Base-by-base conservation (phyloP, 1,140 invertebrate species). In the Temnothorax longispinosus region DNA sequence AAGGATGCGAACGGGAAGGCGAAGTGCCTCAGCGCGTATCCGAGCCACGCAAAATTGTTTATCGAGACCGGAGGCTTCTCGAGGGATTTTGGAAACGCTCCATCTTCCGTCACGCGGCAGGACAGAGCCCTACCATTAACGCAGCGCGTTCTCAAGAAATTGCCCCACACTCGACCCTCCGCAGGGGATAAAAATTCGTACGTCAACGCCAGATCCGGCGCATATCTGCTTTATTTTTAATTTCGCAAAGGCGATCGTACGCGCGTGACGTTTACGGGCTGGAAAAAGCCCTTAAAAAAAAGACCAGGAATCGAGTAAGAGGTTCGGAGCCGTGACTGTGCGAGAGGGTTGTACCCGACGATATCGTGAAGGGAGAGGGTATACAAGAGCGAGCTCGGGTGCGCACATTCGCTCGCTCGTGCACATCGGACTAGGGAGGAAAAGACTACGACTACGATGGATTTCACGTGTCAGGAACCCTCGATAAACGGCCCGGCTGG, bases 21-120 rank as follows among this genome's bases (percentile, higher is more conserved):
- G 15, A 41, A 64, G 72, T 64, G 77, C 52, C 58, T 15, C 60
- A 62, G 38, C 67, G 41, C 7, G 35, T 35, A 47, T 75, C 65
- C 35, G 13, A 62, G 52, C 80, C 50, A 47, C 21, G 77, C 32
- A 72, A 91, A 92, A 92, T 92, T 92, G 85, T 92, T 92, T 92
- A 92, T 91, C 78, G 77, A 54, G 4, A 56, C 5, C 50, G 4
- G 47, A 47, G 27, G 85, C 21, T 77, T 54, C 86, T 65, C 80
- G 58, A 62, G 87, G 81, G 89, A 91, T 91, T 87, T 89, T 76
- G 69, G 58, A 88, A 91, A 86, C 81, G 77, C 72, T 87, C 72
- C 32, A 89, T 88, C 84, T 82, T 86, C 85, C 54, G 56, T 85
- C 74, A 62, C 47, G 60, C 64, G 54, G 35, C 80, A 88, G 81